Percentiles rank a stretch among this genome's conserved stretches.
Conservation (phyloP, 2,113 vertebrate species). For the Paedocypris sp. region DNA sequence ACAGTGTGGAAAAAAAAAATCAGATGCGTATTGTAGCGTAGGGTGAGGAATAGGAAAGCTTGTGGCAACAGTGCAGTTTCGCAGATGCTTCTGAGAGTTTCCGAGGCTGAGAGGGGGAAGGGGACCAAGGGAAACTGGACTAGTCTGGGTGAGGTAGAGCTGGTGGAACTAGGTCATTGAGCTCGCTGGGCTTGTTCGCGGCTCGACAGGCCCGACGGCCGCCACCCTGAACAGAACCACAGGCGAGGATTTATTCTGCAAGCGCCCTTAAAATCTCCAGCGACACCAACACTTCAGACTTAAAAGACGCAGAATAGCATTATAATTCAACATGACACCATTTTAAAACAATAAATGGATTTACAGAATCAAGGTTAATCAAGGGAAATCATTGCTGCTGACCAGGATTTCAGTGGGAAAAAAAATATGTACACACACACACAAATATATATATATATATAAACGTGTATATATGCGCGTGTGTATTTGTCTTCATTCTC, state of each 20-base stretch:
- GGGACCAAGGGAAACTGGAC: conserved; percentile 7
- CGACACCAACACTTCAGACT: neutral
- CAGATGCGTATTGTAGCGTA: too few species aligned
- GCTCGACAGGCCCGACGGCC: conserved; percentile 12
- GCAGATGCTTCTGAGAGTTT: conserved; percentile 15
- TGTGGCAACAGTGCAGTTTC: neutral
- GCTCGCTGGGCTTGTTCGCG: conserved; percentile 9
- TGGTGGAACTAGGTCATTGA: conserved; percentile 25
- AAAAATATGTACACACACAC: too few species aligned
- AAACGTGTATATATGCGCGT: too few species aligned
- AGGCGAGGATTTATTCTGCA: neutral
- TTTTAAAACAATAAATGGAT: too few species aligned
- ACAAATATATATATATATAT: too few species aligned
- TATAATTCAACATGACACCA: neutral
- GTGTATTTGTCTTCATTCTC: too few species aligned
- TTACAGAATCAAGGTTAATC: too few species aligned
- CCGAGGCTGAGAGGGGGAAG: neutral
- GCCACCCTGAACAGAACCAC: conserved; percentile 8
- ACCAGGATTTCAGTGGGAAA: too few species aligned
- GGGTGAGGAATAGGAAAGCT: too few species aligned
- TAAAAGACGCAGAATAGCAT: neutral
- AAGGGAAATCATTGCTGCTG: too few species aligned
- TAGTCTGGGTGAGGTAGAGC: neutral
- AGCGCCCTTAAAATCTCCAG: neutral
- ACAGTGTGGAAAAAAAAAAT: too few species aligned